Percentiles rank a stretch among this genome's conserved stretches.
Conservation (phyloP, 2,113 vertebrate genomes). For the Crotalus viridis region DNA sequence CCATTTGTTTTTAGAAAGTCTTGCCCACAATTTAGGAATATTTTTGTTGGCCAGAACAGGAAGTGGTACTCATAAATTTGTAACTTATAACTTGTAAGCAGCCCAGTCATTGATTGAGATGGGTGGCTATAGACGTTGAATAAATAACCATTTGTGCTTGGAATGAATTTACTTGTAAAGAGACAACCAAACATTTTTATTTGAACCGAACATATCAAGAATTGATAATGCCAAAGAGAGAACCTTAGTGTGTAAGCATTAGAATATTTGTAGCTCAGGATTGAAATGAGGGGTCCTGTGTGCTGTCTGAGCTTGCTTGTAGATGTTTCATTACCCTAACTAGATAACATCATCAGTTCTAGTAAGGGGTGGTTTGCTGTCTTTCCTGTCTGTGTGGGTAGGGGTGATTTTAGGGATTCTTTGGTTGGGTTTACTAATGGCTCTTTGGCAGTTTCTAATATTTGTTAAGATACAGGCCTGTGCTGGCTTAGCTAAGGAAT, state of each 20-base stretch:
- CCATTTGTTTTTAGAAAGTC: not conserved
- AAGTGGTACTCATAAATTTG: not conserved
- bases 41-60: not conserved
- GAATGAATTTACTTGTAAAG: not conserved
- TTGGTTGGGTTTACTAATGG: no score
- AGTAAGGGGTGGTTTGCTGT: no score
- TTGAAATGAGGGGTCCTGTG: no score
- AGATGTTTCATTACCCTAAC: no score
- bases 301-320: no score
- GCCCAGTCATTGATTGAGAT: not conserved
- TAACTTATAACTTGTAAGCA: not conserved
- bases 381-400: no score
- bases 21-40: not conserved
- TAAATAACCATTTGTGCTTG: not conserved
- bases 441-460: no score
- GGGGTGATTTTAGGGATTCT: no score
- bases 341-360: no score
- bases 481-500: not conserved
- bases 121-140: not conserved
- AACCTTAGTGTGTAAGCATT: not conserved
- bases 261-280: no score
- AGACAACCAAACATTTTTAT: not conserved
- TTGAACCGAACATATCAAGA: not conserved
- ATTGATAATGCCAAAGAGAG: not conserved
- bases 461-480: not conserved